Conservation (phyloP, 2,888 invertebrate species). For the Alloscopus bannaensis region DNA sequence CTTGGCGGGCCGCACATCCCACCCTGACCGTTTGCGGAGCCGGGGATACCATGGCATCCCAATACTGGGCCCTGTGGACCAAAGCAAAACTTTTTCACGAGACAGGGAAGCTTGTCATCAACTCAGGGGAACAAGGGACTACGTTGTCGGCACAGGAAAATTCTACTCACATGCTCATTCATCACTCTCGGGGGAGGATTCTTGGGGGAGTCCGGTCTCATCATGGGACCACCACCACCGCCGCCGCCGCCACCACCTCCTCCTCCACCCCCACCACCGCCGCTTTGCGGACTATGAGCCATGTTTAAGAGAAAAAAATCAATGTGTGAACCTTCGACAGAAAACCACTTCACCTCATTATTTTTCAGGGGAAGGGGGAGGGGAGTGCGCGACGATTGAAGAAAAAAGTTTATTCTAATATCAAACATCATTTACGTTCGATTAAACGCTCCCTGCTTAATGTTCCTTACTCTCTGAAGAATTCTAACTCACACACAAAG, state of each 20-base stretch:
- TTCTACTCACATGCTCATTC: constrained; percentile 72
- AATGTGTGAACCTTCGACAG: too few species aligned
- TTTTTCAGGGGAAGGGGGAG: too few species aligned
- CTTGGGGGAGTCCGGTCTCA: constrained; percentile 72
- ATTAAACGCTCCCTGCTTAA: too few species aligned
- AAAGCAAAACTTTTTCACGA: constrained; percentile 56
- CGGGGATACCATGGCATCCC: constrained; percentile 72
- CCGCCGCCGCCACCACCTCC: constrained; percentile 42
- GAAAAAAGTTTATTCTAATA: too few species aligned
- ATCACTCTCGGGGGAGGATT: constrained; percentile 68
- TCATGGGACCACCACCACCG: constrained; percentile 31
- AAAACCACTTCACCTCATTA: too few species aligned
- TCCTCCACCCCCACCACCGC: constrained; percentile 38
- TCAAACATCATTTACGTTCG: too few species aligned
- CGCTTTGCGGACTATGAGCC: constrained; percentile 66
- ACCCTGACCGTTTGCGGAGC: constrained; percentile 68
- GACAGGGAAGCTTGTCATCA: too few species aligned
- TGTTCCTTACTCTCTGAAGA: too few species aligned
- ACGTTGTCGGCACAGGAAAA: not conserved
- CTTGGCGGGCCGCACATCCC: constrained; percentile 63
- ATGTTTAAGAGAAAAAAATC: too few species aligned
- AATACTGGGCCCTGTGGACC: constrained; percentile 68
- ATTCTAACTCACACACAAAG: too few species aligned
- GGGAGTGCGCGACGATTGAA: too few species aligned
- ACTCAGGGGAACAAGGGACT: too few species aligned